Conservation (phyloP, 2,888 invertebrate genomes). For the Latheticus oryzae region DNA sequence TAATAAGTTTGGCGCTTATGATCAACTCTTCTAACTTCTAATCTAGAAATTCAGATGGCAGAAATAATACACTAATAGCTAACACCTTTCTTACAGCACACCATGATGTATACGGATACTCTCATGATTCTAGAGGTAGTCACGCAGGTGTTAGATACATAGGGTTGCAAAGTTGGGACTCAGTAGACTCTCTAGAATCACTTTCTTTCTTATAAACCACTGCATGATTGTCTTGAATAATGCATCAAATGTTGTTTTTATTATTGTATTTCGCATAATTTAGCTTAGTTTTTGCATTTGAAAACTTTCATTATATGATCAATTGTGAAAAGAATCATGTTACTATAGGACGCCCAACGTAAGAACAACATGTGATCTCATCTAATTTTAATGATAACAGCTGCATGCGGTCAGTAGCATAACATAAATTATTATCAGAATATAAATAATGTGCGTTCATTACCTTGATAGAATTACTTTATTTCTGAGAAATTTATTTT, state of each 20-base stretch:
- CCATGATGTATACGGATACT: constrained; percentile 74
- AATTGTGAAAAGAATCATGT: constrained; percentile 31
- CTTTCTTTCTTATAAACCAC: constrained; percentile 63
- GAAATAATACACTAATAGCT: constrained; percentile 40
- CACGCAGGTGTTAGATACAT: constrained; percentile 66
- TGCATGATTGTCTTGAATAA: constrained; percentile 59
- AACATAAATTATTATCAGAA: too few relatives aligned
- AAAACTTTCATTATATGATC: constrained; percentile 26
- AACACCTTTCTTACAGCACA: constrained; percentile 67
- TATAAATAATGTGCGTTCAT: too few relatives aligned
- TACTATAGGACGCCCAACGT: too few relatives aligned
- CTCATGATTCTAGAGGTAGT: constrained; percentile 82
- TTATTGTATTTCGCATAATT: constrained; percentile 48
- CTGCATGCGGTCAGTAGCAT: too few relatives aligned
- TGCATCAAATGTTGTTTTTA: constrained; percentile 42
- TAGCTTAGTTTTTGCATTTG: constrained; percentile 41
- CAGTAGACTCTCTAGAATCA: constrained; percentile 67
- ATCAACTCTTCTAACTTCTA: constrained; percentile 15
- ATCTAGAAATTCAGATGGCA: constrained; percentile 4
- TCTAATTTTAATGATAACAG: too few relatives aligned
- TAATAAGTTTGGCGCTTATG: constrained; percentile 11
- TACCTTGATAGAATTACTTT: too few relatives aligned
- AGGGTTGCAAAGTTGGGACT: constrained; percentile 67
- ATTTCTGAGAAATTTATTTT: too few relatives aligned
- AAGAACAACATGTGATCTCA: too few relatives aligned